Conservation (phyloP, 2,888 invertebrate genomes). For the Ramazzottius varieornatus region DNA sequence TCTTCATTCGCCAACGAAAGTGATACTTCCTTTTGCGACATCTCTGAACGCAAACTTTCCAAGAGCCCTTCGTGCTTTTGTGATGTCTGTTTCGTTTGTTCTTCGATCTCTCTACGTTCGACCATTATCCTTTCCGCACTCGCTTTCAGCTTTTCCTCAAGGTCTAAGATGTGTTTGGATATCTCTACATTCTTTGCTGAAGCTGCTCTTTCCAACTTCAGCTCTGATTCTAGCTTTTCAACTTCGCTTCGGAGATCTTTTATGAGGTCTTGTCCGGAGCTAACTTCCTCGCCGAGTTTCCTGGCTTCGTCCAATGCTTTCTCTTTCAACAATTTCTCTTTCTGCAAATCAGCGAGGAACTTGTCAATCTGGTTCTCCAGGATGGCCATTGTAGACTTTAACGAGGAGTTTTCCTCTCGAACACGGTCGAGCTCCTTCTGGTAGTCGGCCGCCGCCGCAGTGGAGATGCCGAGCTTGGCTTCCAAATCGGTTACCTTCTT, state of each 20-base stretch:
- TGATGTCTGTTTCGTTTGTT: not conserved
- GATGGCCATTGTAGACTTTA: not conserved
- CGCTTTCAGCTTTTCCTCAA: not conserved
- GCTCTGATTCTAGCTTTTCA: not conserved
- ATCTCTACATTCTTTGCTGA: not conserved
- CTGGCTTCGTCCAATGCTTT: not conserved
- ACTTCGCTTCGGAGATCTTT: not conserved
- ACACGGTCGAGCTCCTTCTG: not conserved
- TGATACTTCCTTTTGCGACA: not conserved
- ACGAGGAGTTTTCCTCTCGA: not conserved
- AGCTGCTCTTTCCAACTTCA: not conserved
- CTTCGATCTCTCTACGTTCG: not conserved
- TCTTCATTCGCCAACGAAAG: not conserved
- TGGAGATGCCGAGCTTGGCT: not conserved
- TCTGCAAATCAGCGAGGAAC: not conserved
- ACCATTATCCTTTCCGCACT: not conserved
- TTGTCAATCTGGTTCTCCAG: slow-evolving; percentile 1
- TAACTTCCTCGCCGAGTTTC: not conserved
- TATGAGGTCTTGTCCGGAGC: not conserved
- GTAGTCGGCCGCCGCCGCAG: not conserved
- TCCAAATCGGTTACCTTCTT: not conserved
- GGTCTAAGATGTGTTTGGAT: not conserved
- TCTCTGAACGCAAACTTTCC: not conserved
- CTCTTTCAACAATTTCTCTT: not conserved
- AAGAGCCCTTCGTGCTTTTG: not conserved